Base-by-base conservation (phyloP, 2,888 invertebrate species). In the Lepas anatifera region DNA sequence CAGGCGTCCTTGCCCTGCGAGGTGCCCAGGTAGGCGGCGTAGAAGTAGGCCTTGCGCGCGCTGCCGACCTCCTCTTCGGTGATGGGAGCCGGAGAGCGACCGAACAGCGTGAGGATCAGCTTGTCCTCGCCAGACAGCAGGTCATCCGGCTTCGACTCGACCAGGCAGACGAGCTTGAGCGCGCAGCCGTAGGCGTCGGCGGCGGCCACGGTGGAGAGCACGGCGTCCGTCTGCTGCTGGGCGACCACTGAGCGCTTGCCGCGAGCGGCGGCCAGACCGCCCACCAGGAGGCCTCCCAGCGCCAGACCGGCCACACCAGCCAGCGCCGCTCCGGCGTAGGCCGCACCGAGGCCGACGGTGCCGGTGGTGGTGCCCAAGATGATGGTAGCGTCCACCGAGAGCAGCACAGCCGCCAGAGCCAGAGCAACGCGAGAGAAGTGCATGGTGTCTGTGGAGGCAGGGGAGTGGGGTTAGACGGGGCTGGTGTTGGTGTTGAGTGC, bases 151-250 rank as follows among this genome's bases (percentile, higher is more conserved):
- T n/a, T 18, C 22, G 63, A 18, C 37, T 63, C 63, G 32, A 63
- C 16, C 32, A 37, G 35, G 63, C 63, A 63, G 35, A 63, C 63
- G 35, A 63, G 63, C 63, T 63, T 63, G 35, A 63, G 63, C 16
- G 63, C 63, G 63, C 63, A 63, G 63, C 63, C 63, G 63, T 63
- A 63, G 35, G 22, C 32, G 37, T 63, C 63, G 63, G 35, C 37
- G 35, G 63, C 35, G 63, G 63, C 63, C 63, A 63, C 63, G 35
- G 22, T n/a, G 63, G 35, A 22, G 22, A 63, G 63, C 35, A 63
- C 35, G 22, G n/a, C 6, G 63, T 63, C 63, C 8, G 32, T 32
- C 32, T 37, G 63, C 22, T 37, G 63, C 32, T 32, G 16, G 35
- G 37, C 35, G n/a, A 37, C 32, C 35, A 37, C n/a, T 1, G 32